phyloP scores from a whole-genome alignment of 2,888 invertebrate genomes.

The Xestia rhomboidea region DNA sequence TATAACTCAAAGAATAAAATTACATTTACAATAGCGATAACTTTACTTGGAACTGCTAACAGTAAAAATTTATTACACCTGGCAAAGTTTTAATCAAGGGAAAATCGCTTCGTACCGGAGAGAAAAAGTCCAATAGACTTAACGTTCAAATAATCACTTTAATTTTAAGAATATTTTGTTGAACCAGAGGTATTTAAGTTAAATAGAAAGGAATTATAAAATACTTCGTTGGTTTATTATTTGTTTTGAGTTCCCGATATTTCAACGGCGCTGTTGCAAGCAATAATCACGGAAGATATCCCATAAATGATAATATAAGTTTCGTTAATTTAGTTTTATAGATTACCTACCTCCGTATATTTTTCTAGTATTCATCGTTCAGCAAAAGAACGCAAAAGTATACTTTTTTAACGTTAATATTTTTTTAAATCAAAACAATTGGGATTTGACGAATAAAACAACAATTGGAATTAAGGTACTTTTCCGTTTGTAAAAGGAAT shows the following conservation, averaged over 20 bases:
- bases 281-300: too few relatives aligned
- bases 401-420: background rate
- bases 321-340: background rate
- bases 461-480: background rate
- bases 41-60: constrained; percentile 38
- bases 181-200: background rate
- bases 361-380: background rate
- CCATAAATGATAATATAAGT: too few relatives aligned
- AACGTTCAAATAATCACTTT: constrained; percentile 18
- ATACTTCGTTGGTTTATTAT: background rate
- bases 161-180: constrained; percentile 11
- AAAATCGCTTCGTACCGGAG: constrained; percentile 33
- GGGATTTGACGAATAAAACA: background rate
- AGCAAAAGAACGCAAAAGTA: background rate
- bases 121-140: constrained; percentile 35
- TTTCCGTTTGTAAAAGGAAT: background rate
- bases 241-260: too few relatives aligned
- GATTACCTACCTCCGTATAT: background rate
- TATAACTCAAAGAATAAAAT: constrained; percentile 7
- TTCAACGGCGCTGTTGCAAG: too few relatives aligned
- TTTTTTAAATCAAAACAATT: background rate
- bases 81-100: constrained; percentile 65
- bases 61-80: constrained; percentile 61
- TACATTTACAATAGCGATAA: constrained; percentile 30
- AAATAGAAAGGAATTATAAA: background rate